Evolutionary conservation across 1,140 invertebrate species (phyloP).

Genomic region (Battus philenor): DNA sequence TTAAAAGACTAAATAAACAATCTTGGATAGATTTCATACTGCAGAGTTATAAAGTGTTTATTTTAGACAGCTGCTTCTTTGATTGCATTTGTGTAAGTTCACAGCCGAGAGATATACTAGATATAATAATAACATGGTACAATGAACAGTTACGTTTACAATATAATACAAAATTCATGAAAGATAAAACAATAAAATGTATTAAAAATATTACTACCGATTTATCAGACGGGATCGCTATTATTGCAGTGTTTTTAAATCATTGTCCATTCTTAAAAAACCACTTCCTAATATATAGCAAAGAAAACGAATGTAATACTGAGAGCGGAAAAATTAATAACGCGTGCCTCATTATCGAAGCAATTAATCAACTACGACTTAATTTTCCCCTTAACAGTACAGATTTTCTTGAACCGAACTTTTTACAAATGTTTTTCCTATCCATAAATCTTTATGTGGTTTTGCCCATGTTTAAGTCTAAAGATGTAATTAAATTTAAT

Average conservation of each 20-base stretch:
- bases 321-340: constrained; percentile 49
- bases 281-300: constrained; percentile 46
- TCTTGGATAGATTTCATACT: constrained; percentile 66
- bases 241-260: constrained; percentile 46
- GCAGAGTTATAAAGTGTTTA: constrained; percentile 66
- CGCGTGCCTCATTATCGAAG: constrained; percentile 60
- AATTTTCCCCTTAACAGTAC: constrained; percentile 57
- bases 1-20: constrained; percentile 62
- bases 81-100: constrained; percentile 55
- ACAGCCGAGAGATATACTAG: constrained; percentile 44
- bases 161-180: constrained; percentile 31
- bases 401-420: constrained; percentile 58
- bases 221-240: constrained; percentile 50
- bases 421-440: constrained; percentile 64
- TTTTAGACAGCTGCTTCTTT: constrained; percentile 65
- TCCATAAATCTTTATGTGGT: constrained; percentile 58
- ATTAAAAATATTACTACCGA: constrained; percentile 56
- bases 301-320: constrained; percentile 26
- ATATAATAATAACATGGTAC: constrained; percentile 51
- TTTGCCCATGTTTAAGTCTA: constrained; percentile 58
- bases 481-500: constrained; percentile 50
- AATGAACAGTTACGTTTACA: constrained; percentile 52
- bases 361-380: constrained; percentile 43
- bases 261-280: constrained; percentile 55
- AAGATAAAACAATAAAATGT: constrained; percentile 35